Conservation (phyloP, 2,888 invertebrate species). For the Holacanthella duospinosa region DNA sequence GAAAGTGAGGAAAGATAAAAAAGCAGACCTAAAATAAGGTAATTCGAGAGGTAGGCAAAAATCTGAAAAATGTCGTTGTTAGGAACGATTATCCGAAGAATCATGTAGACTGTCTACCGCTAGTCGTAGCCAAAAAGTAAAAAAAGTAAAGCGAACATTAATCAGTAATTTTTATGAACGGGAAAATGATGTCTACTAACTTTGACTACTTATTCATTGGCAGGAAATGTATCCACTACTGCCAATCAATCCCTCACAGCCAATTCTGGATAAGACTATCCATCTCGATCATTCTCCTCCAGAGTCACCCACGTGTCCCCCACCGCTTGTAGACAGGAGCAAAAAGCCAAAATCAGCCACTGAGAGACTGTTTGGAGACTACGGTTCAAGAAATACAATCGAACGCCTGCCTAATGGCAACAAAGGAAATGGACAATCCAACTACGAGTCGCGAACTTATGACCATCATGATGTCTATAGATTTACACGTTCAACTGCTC, state of each 20-base stretch:
- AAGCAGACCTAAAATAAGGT: too few relatives aligned
- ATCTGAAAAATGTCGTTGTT: too few relatives aligned
- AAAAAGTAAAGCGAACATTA: too few relatives aligned
- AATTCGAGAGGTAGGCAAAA: too few relatives aligned
- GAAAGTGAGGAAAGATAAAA: too few relatives aligned
- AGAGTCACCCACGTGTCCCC: constrained; percentile 44
- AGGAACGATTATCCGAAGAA: too few relatives aligned
- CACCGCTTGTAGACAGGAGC: constrained; percentile 69
- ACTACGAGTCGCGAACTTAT: background rate
- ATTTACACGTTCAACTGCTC: constrained; percentile 56
- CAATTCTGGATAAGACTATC: constrained; percentile 6
- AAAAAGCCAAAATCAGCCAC: constrained; percentile 65
- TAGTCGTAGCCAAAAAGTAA: too few relatives aligned
- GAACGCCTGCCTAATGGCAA: constrained; percentile 9
- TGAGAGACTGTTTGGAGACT: constrained; percentile 58
- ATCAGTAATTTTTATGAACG: too few relatives aligned
- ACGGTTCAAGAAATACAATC: constrained; percentile 32
- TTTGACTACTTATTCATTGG: too few relatives aligned
- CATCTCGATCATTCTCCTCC: constrained; percentile 17
- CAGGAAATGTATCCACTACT: constrained; percentile 12
- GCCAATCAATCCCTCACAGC: constrained; percentile 11
- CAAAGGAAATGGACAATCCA: constrained; percentile 39
- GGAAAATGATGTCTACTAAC: too few relatives aligned
- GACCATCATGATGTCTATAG: constrained; percentile 50
- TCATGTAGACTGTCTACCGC: too few relatives aligned